Conservation (phyloP, 2,888 invertebrate species). For the Drosophila prostipennis region DNA sequence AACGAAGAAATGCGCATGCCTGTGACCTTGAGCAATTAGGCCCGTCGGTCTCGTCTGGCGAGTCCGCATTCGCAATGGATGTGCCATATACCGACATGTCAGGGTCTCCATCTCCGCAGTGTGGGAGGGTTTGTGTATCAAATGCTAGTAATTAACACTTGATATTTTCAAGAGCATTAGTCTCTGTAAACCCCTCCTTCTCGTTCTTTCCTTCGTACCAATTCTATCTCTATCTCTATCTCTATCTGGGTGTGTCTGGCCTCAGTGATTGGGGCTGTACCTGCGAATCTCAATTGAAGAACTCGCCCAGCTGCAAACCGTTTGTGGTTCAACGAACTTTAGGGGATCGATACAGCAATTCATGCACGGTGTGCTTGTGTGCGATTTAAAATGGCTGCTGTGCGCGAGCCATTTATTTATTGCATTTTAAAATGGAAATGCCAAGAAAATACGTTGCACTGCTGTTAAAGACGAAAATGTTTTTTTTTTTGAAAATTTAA, state of each 20-base stretch:
- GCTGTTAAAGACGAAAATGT: no score
- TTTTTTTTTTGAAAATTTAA: slow-evolving; percentile 8
- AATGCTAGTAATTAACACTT: slow-evolving; percentile 77
- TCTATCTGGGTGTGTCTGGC: slow-evolving; percentile 35
- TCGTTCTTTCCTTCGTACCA: slow-evolving; percentile 1
- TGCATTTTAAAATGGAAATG: neutral
- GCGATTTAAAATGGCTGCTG: slow-evolving; percentile 49
- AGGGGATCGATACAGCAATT: slow-evolving; percentile 32
- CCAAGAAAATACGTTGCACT: no score
- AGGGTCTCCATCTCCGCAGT: slow-evolving; percentile 14
- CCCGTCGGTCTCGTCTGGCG: slow-evolving; percentile 58
- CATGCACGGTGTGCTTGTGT: slow-evolving; percentile 48
- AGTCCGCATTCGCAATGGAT: slow-evolving; percentile 48
- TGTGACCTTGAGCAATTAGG: slow-evolving; percentile 79
- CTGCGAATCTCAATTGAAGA: slow-evolving; percentile 67
- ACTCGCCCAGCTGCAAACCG: slow-evolving; percentile 25
- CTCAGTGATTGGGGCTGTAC: slow-evolving; percentile 50
- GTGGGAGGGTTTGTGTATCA: slow-evolving; percentile 44
- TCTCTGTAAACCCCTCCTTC: slow-evolving; percentile 6
- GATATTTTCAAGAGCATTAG: slow-evolving; percentile 79
- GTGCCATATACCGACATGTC: slow-evolving; percentile 65
- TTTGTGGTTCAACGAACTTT: slow-evolving; percentile 70
- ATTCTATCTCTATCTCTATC: slow-evolving; percentile 35
- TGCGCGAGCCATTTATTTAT: slow-evolving; percentile 1
- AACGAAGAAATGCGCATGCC: slow-evolving; percentile 75